Evolutionary conservation across 2,113 vertebrate genomes (phyloP).

Genomic region (Symphodus melops): DNA sequence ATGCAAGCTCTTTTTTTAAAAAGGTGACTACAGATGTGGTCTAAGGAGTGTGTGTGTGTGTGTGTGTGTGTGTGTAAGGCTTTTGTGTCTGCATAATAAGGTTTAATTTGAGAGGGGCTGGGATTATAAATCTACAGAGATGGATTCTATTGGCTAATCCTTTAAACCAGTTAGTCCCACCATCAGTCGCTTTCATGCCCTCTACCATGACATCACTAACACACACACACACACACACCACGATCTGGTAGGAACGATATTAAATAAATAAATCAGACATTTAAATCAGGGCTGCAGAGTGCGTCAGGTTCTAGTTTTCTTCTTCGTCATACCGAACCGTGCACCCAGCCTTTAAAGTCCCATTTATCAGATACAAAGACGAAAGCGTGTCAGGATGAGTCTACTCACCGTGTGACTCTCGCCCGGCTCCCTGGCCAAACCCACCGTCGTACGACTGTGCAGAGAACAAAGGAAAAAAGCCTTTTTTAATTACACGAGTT

Average conservation of each 20-base stretch:
- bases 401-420: conserved; percentile 97
- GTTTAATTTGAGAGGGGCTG: conserved; percentile 45
- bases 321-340: background rate
- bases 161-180: conserved; percentile 68
- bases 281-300: background rate
- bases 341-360: background rate
- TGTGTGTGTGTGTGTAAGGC: conserved; percentile 13
- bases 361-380: background rate
- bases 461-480: conserved; percentile 46
- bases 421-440: conserved; percentile 93
- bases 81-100: conserved; percentile 50
- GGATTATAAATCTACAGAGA: conserved; percentile 58
- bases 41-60: background rate
- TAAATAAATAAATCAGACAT: background rate
- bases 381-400: background rate
- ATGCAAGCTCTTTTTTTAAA: background rate
- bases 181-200: conserved; percentile 44
- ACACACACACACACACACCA: conserved; percentile 9
- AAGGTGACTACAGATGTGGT: background rate
- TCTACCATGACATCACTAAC: conserved; percentile 3
- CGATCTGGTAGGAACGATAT: background rate
- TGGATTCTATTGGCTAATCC: conserved; percentile 66
- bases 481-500: conserved; percentile 15
- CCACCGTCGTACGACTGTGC: conserved; percentile 96
- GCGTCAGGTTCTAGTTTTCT: background rate